These are phyloP conservation scores for Koerneria pararmatus DNA, from an alignment of 2,888 invertebrate species.

Conservation along the genomic window DNA sequence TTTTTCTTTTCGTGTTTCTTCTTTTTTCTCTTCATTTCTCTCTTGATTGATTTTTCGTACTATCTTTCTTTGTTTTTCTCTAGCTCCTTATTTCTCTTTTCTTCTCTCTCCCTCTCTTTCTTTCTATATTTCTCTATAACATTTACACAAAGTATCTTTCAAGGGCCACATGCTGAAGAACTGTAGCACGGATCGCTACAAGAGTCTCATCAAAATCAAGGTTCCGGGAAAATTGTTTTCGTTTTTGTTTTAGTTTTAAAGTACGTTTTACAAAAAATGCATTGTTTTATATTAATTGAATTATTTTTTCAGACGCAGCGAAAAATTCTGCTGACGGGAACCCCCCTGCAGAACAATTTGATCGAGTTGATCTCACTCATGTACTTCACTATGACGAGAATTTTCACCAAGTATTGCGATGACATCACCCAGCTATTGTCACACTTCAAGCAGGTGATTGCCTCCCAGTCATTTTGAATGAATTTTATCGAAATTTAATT, in stretches of 20 bases:
- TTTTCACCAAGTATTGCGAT: constrained; percentile 46
- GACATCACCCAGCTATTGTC: constrained; percentile 45
- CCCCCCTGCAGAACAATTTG: constrained; percentile 91
- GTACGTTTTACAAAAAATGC: not conserved
- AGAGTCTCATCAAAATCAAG: constrained; percentile 45
- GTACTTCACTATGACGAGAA: constrained; percentile 89
- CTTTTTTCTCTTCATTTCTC: too few relatives aligned
- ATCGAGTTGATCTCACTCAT: constrained; percentile 86
- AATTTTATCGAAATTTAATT: too few relatives aligned
- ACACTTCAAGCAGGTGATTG: constrained; percentile 44
- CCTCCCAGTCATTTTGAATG: not conserved
- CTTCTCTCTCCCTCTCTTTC: too few relatives aligned
- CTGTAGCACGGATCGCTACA: constrained; percentile 78
- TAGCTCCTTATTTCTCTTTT: too few relatives aligned
- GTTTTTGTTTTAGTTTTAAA: not conserved
- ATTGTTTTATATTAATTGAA: not conserved
- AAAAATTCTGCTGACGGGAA: constrained; percentile 85
- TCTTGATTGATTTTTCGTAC: too few relatives aligned
- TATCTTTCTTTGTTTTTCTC: too few relatives aligned
- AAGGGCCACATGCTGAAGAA: constrained; percentile 91
- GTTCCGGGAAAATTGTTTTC: constrained; percentile 22
- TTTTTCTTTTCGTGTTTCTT: too few relatives aligned
- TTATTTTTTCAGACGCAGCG: constrained; percentile 75
- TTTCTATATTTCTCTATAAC: too few relatives aligned
- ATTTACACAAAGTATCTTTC: too few relatives aligned